Conservation (phyloP, 2,113 vertebrate genomes). For the Anolis sagrei region DNA sequence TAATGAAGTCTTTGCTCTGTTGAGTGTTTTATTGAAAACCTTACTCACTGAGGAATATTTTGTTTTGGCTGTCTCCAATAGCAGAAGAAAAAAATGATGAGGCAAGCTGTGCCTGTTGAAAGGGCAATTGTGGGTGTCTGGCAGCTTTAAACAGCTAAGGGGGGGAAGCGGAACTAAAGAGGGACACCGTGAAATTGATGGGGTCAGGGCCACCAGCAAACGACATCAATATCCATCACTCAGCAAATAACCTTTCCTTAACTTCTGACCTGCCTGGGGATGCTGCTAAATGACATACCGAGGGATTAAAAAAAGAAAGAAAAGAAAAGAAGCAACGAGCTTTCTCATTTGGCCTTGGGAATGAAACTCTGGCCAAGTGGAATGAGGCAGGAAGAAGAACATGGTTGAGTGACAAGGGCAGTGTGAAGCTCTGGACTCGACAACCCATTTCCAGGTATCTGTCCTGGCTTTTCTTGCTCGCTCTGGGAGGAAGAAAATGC, state of each 20-base stretch:
- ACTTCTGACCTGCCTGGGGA: constrained; percentile 56
- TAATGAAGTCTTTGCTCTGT: background rate
- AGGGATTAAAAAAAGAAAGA: constrained; percentile 24
- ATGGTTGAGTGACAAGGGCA: constrained; percentile 8
- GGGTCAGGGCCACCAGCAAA: constrained; percentile 55
- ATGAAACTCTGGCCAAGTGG: constrained; percentile 49
- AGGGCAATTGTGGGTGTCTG: constrained; percentile 49
- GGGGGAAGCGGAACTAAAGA: constrained; percentile 60
- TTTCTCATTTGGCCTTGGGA: constrained; percentile 24
- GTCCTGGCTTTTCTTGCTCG: too few species aligned
- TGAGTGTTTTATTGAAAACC: background rate
- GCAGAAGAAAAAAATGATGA: constrained; percentile 56
- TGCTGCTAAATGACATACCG: constrained; percentile 44
- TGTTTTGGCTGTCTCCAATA: background rate
- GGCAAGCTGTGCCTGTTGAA: constrained; percentile 58
- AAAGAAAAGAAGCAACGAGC: constrained; percentile 49
- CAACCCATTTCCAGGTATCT: background rate
- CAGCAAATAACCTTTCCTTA: constrained; percentile 59
- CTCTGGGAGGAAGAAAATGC: background rate
- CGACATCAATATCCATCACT: constrained; percentile 71
- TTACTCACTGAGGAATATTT: background rate
- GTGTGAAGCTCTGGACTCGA: background rate
- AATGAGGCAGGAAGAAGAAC: constrained; percentile 31
- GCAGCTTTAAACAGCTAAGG: constrained; percentile 42
- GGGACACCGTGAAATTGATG: constrained; percentile 63